Evolutionary conservation across 2,888 invertebrate genomes (phyloP).

Genomic region (Lepidochrysops patricia): DNA sequence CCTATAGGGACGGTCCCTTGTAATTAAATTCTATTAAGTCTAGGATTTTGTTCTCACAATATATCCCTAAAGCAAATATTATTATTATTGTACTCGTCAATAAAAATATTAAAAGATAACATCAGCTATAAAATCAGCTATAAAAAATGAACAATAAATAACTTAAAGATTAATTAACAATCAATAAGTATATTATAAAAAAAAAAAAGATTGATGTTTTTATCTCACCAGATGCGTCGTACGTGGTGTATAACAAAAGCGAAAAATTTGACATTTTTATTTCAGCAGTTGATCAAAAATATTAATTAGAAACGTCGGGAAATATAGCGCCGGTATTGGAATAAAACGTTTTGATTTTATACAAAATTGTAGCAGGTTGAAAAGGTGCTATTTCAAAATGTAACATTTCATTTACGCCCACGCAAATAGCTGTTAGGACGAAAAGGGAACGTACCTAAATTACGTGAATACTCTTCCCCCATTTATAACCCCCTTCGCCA

Average conservation of each 20-base stretch:
- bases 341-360: not conserved
- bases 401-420: not conserved
- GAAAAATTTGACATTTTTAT: not conserved
- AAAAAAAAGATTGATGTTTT: not conserved
- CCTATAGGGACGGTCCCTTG: not conserved
- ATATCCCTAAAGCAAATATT: too few relatives aligned
- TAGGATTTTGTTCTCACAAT: not conserved
- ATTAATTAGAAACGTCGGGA: not conserved
- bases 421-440: too few relatives aligned
- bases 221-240: not conserved
- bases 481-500: too few relatives aligned
- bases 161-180: too few relatives aligned
- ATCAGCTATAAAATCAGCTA: too few relatives aligned
- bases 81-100: too few relatives aligned
- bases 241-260: too few relatives aligned
- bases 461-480: too few relatives aligned
- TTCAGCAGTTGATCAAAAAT: not conserved
- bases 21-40: not conserved
- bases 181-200: too few relatives aligned
- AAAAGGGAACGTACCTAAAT: too few relatives aligned
- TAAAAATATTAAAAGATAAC: too few relatives aligned
- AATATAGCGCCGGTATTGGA: not conserved
- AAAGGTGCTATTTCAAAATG: not conserved
- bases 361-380: not conserved
- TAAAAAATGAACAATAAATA: not conserved